phyloP scores from a whole-genome alignment of 2,113 vertebrate species.

The Scophthalmus maximus region DNA sequence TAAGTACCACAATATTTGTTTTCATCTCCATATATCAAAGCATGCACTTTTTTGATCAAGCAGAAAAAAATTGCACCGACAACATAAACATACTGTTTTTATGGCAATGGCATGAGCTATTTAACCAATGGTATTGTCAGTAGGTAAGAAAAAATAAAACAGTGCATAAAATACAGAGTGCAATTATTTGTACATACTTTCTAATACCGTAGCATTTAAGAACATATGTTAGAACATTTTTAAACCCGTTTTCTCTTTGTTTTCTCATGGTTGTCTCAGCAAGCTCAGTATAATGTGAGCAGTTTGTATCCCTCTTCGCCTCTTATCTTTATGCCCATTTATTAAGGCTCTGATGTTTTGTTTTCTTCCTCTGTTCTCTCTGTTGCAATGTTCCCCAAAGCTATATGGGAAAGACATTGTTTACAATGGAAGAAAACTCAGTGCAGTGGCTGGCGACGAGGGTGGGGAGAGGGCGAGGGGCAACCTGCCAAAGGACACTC shows the following conservation, averaged over 20 bases:
- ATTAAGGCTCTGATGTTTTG: conserved; percentile 46
- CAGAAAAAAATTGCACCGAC: conserved; percentile 75
- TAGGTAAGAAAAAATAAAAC: conserved; percentile 73
- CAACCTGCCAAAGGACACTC: conserved; percentile 73
- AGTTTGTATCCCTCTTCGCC: conserved; percentile 37
- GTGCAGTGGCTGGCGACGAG: conserved; percentile 59
- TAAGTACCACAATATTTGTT: conserved; percentile 74
- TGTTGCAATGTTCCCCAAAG: conserved; percentile 60
- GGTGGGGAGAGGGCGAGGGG: conserved; percentile 47
- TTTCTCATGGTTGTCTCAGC: conserved; percentile 36
- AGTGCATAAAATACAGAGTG: conserved; percentile 82
- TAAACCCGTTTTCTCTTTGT: conserved; percentile 37
- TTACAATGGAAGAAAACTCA: conserved; percentile 66
- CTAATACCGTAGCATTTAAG: conserved; percentile 57
- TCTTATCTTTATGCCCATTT: conserved; percentile 26
- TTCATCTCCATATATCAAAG: conserved; percentile 77
- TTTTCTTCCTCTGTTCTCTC: conserved; percentile 34
- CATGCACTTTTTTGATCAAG: conserved; percentile 81
- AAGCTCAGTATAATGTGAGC: conserved; percentile 48
- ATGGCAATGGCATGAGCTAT: conserved; percentile 84
- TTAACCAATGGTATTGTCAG: conserved; percentile 65
- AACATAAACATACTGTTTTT: conserved; percentile 73
- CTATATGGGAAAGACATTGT: conserved; percentile 73
- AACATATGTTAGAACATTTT: conserved; percentile 31
- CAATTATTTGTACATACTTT: conserved; percentile 72